Conservation (phyloP, 92 coral and sea anemone species). For the Umimayanthus chanpuru region DNA sequence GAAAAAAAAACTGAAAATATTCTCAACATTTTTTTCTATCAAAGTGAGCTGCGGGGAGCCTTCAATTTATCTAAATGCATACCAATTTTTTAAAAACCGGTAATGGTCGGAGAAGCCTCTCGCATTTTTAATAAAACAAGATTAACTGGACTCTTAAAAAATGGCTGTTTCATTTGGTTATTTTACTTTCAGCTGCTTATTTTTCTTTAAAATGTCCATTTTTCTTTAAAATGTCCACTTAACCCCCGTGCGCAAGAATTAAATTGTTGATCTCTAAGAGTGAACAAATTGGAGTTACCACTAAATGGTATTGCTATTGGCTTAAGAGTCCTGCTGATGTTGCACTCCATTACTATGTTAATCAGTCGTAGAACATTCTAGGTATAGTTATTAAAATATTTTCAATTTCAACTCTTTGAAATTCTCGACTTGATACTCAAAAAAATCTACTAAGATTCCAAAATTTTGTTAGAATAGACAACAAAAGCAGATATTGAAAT, state of each 20-base stretch:
- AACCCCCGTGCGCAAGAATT: neutral
- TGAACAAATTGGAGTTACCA: neutral
- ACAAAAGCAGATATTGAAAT: neutral
- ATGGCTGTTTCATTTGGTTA: neutral
- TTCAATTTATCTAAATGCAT: too few species aligned
- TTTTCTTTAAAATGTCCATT: neutral
- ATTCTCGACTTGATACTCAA: neutral
- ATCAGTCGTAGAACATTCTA: neutral
- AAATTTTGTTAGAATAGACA: neutral
- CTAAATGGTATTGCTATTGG: neutral
- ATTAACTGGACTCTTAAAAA: too few species aligned
- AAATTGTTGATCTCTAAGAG: neutral
- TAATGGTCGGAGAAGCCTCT: too few species aligned
- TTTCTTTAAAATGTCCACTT: neutral
- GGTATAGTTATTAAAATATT: neutral
- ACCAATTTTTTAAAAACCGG: too few species aligned
- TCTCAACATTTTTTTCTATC: too few species aligned
- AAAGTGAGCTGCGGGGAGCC: too few species aligned
- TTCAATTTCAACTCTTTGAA: too few species aligned
- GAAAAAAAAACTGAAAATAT: too few species aligned
- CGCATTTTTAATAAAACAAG: too few species aligned
- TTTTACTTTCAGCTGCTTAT: neutral
- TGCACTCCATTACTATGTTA: neutral
- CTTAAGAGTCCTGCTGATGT: neutral
- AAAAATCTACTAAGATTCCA: too few species aligned